Conservation (phyloP, 2,113 vertebrate species). For the Sinocyclocheilus rhinocerous region DNA sequence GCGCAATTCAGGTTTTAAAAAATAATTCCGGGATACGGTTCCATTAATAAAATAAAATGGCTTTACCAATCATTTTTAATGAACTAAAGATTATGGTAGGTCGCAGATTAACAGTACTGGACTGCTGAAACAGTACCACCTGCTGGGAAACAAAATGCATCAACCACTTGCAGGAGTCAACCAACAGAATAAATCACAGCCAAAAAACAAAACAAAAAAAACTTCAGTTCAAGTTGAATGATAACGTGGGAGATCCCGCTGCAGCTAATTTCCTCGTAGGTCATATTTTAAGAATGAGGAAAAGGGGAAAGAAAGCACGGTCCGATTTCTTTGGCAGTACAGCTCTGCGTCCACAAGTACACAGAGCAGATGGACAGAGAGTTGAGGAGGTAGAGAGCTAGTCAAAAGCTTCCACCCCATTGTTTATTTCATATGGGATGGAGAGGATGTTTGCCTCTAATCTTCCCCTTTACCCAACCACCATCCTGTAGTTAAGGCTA, state of each 20-base stretch:
- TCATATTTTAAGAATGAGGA: constrained; percentile 35
- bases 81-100: neutral
- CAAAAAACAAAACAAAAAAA: neutral
- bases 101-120: neutral
- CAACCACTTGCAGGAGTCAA: neutral
- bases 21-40: no score
- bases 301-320: constrained; percentile 59
- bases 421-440: constrained; percentile 52
- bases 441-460: constrained; percentile 55
- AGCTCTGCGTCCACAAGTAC: constrained; percentile 59
- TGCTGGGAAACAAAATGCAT: neutral
- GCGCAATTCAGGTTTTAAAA: no score
- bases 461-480: constrained; percentile 26
- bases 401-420: constrained; percentile 37
- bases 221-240: neutral
- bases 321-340: constrained; percentile 76
- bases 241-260: neutral
- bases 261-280: neutral
- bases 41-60: neutral
- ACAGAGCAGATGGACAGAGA: constrained; percentile 40
- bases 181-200: neutral
- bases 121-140: neutral
- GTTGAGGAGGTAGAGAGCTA: constrained; percentile 15
- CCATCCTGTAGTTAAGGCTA: constrained; percentile 74
- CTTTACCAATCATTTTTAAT: neutral